A percentile compares a stretch with the other conserved stretches of the same genome.
Evolutionary conservation across 2,888 invertebrate species (phyloP).

Genomic region (Pachycephus smyrnensis): DNA sequence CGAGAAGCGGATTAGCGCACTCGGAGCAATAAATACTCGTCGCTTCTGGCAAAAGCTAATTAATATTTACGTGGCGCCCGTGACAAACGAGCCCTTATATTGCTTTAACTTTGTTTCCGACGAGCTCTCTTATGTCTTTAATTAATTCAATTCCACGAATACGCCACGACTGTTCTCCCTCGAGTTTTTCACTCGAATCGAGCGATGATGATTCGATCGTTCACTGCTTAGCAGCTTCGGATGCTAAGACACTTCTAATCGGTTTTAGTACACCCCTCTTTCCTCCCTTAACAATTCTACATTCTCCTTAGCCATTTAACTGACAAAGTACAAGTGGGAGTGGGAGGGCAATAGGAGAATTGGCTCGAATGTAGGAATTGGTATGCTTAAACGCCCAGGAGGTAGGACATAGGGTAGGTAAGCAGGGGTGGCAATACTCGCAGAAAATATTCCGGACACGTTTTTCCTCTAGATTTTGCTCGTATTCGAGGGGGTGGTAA

Average conservation of each 20-base stretch:
- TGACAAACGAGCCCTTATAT: constrained; percentile 46
- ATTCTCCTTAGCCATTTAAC: background rate
- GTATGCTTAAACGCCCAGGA: background rate
- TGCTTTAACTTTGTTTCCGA: constrained; percentile 28
- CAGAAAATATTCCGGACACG: constrained; percentile 39
- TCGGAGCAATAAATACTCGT: constrained; percentile 39
- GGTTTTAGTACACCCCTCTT: background rate
- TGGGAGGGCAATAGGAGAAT: background rate
- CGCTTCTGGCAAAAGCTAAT: constrained; percentile 47
- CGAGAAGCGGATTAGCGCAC: constrained; percentile 21
- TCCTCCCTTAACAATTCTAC: background rate
- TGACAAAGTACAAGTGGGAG: background rate
- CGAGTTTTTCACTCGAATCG: background rate
- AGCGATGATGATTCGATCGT: background rate
- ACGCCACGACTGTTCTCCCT: constrained; percentile 17
- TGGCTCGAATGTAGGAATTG: background rate
- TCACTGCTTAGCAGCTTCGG: background rate
- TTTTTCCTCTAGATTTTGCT: constrained; percentile 52
- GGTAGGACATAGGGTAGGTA: background rate
- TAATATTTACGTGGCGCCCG: constrained; percentile 51
- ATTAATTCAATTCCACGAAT: constrained; percentile 51
- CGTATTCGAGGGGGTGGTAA: constrained; percentile 40
- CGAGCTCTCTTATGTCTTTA: constrained; percentile 39
- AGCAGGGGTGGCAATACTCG: background rate
- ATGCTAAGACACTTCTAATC: background rate